Conservation (phyloP, 1,140 invertebrate genomes). For the Dolichoris vasculosae region DNA sequence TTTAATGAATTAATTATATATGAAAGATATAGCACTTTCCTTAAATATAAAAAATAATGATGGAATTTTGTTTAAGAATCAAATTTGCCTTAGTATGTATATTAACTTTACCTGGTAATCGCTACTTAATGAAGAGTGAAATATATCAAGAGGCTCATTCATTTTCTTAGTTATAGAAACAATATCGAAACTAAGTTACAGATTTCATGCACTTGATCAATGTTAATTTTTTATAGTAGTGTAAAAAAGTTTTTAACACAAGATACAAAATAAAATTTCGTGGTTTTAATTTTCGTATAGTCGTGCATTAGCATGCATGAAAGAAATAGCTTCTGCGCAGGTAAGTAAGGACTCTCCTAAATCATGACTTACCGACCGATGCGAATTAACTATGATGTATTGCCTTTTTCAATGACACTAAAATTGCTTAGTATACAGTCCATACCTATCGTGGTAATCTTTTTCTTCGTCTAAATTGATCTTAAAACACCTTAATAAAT, state of each 20-base stretch:
- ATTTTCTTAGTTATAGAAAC: not conserved
- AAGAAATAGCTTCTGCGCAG: slow-evolving; percentile 55
- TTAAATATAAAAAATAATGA: too few species aligned
- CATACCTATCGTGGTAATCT: slow-evolving; percentile 32
- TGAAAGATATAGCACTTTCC: too few species aligned
- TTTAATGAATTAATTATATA: too few species aligned
- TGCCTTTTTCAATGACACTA: slow-evolving; percentile 38
- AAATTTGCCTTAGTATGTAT: too few species aligned
- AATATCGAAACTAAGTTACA: not conserved
- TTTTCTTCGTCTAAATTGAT: not conserved
- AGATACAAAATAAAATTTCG: slow-evolving; percentile 61
- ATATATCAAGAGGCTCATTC: not conserved
- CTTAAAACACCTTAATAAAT: not conserved
- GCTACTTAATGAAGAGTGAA: not conserved
- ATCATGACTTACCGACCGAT: slow-evolving; percentile 62
- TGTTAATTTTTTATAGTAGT: slow-evolving; percentile 33
- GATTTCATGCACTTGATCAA: not conserved
- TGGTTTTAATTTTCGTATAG: not conserved
- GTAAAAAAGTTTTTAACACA: slow-evolving; percentile 57
- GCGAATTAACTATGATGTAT: slow-evolving; percentile 28
- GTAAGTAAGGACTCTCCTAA: slow-evolving; percentile 67
- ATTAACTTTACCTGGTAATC: not conserved
- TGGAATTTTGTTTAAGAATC: not conserved
- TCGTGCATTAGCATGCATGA: not conserved
- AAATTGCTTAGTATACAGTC: slow-evolving; percentile 9